phyloP scores from a whole-genome alignment of 1,140 invertebrate genomes.

The Chionoecetes opilio region DNA sequence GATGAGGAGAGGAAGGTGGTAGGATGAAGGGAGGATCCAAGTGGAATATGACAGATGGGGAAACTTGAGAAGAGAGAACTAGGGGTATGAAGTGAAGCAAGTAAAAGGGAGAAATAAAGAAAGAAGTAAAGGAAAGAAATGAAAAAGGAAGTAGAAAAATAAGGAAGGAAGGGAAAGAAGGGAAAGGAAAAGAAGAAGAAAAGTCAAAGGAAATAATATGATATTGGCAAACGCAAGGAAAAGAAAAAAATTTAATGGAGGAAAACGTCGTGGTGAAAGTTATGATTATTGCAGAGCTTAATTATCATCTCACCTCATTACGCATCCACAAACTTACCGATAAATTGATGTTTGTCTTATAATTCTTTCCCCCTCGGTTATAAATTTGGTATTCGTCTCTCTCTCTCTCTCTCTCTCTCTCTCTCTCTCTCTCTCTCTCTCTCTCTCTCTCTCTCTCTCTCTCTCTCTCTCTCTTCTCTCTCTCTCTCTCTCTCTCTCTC shows the following conservation, averaged over 20 bases:
- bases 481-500: no score
- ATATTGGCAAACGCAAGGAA: no score
- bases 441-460: no score
- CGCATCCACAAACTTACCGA: not conserved
- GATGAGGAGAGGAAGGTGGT: not conserved
- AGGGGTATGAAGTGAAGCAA: not conserved
- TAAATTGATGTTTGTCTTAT: not conserved
- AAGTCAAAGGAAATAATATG: not conserved
- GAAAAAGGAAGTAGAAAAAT: not conserved
- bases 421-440: not conserved
- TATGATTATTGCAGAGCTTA: not conserved
- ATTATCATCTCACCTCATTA: not conserved
- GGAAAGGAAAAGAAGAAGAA: not conserved
- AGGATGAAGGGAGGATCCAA: not conserved
- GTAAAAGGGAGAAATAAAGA: not conserved
- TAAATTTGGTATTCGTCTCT: not conserved
- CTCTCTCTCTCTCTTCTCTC: not conserved
- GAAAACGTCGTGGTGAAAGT: not conserved
- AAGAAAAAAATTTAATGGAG: no score
- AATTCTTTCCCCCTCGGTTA: not conserved
- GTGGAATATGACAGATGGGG: conserved; percentile 27
- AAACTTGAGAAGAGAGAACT: not conserved
- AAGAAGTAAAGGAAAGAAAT: not conserved
- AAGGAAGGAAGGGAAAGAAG: not conserved
- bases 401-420: not conserved